A percentile compares a stretch with the other conserved stretches of the same genome.
These are phyloP conservation scores for Pantala flavescens DNA, from an alignment of 1,140 invertebrate genomes.

Conservation along the genomic window DNA sequence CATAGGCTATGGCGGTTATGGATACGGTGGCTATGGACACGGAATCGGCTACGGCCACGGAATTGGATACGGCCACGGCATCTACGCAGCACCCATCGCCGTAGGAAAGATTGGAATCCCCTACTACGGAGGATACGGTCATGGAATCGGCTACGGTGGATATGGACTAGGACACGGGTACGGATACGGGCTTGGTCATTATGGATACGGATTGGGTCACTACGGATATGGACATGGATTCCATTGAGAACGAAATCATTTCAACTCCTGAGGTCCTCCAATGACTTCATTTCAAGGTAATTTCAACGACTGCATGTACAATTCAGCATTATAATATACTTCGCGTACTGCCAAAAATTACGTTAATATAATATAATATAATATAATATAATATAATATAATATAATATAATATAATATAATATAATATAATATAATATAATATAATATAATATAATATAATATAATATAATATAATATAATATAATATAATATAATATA, in stretches of 20 bases:
- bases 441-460: no score
- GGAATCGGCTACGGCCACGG: conserved; percentile 17
- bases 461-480: no score
- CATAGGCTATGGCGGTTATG: conserved; percentile 3
- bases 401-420: no score
- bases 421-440: no score
- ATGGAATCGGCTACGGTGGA: conserved; percentile 15
- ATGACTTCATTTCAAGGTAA: no score
- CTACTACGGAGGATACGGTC: conserved; percentile 13
- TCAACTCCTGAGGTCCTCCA: background rate
- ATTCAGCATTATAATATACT: no score
- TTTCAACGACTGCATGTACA: no score
- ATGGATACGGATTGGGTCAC: background rate
- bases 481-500: no score
- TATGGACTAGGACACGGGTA: conserved; percentile 9
- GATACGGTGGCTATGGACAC: background rate
- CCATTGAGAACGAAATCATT: background rate
- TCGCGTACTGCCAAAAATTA: no score
- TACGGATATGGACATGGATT: conserved; percentile 3
- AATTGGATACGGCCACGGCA: conserved; percentile 13
- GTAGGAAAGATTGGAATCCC: no score
- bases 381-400: no score
- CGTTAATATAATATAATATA: no score
- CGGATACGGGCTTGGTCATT: background rate
- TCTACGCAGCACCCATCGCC: background rate